Base-by-base conservation (phyloP, 2,113 vertebrate species). In the Phrynocephalus versicolor region DNA sequence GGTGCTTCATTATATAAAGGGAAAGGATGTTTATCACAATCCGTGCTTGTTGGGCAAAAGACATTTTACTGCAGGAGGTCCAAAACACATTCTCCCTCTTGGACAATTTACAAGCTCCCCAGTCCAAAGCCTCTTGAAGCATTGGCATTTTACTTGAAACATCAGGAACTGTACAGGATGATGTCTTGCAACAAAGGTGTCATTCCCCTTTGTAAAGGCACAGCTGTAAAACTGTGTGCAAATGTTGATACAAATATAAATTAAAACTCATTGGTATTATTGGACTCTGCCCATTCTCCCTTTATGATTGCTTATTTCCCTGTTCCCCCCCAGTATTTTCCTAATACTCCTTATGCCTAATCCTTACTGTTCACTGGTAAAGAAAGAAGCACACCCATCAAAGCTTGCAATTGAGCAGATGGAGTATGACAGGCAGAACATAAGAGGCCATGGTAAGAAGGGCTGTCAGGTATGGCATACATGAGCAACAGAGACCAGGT, bases 401-500 rank as follows among this genome's bases (percentile, higher is more conserved):
- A 74, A 82, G 62, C 67, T 16, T 23, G 79, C 15, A 55, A 30
- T 72, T 51, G 7, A 82, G 86, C 85, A 83, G 85, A 21, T 12
- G 41, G 65, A 85, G 60, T 84, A 76, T 15, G 2, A 70, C 87
- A 79, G 90, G 86, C 41, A 69, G 88, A 93, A 91, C 90, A 23
- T 85, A 93, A 82, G 87, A 91, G 88, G 85, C 91, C 89, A 89
- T 84, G 41, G 64, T 73, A 87, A 57, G 79, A 92, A 88, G 0
- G 0, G 35, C 84, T 75, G 82, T 72, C 51, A 70, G 82, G 69
- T 57, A 51, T 79, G 71, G 77, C 69, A 82, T 0, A 0, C 88
- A 92, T 81, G 88, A 92, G 83, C 88, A 94, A 90, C 88, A 76
- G 78, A 82, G 82, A 92, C 71, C 67, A 39, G n/a, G 80, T 84